Evolutionary conservation across 2,113 vertebrate genomes (phyloP).

Genomic region (Passer domesticus): DNA sequence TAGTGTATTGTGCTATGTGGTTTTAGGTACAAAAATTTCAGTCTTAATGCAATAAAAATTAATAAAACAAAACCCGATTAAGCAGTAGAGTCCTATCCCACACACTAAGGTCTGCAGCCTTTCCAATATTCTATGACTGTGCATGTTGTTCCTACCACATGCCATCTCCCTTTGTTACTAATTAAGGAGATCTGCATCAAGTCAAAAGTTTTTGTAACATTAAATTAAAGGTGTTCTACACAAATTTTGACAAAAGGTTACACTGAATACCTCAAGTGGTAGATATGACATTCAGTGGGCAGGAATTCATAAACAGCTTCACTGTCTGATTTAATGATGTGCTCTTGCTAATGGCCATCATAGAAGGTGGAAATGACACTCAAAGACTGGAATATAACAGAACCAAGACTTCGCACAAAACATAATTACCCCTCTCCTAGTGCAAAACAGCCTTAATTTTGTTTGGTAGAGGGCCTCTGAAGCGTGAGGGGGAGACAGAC

Average conservation of each 20-base stretch:
- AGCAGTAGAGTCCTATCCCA: background rate
- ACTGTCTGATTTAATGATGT: background rate
- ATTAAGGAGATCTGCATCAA: background rate
- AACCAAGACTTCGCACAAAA: background rate
- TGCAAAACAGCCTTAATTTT: background rate
- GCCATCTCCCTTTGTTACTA: background rate
- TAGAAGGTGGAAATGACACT: background rate
- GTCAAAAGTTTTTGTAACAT: background rate
- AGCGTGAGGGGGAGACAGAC: background rate
- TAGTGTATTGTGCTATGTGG: background rate
- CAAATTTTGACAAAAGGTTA: background rate
- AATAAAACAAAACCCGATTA: background rate
- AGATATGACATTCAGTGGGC: background rate
- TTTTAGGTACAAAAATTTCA: background rate
- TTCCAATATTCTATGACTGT: background rate
- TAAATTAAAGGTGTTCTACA: background rate
- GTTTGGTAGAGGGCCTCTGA: background rate
- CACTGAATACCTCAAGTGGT: accelerated
- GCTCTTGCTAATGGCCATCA: background rate
- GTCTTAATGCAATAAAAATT: background rate
- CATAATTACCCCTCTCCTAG: background rate
- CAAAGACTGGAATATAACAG: background rate
- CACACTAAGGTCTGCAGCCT: background rate
- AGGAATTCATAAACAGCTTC: background rate
- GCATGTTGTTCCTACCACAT: background rate